Evolutionary conservation across 2,113 vertebrate genomes (phyloP).

Genomic region (Pristiophorus japonicus): DNA sequence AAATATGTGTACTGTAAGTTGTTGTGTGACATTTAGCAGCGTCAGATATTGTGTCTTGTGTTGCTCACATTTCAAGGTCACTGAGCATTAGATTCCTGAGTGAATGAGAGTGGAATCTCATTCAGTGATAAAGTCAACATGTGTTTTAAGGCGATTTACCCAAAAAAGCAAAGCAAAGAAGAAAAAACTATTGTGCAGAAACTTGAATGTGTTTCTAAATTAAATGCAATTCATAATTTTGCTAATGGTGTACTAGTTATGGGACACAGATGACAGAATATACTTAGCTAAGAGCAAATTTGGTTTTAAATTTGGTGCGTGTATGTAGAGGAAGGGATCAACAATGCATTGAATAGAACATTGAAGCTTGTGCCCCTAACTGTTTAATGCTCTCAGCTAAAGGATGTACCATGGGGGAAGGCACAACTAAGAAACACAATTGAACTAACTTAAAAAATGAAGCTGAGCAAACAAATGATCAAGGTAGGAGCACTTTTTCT

Average conservation of each 20-base stretch:
- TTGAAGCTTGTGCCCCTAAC: not conserved
- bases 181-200: not conserved
- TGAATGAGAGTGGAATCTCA: not conserved
- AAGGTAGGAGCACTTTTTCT: not conserved
- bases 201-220: not conserved
- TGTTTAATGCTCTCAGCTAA: not conserved
- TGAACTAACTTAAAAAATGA: not conserved
- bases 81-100: not conserved
- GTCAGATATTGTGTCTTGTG: not conserved
- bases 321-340: not conserved
- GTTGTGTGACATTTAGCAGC: slow-evolving; percentile 11
- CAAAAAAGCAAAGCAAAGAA: not conserved
- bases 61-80: slow-evolving; percentile 28
- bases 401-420: not conserved
- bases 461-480: not conserved
- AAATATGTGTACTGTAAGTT: not conserved
- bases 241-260: not conserved
- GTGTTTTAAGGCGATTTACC: not conserved
- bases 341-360: not conserved
- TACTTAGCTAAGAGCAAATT: slow-evolving; percentile 4
- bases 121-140: not conserved
- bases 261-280: not conserved
- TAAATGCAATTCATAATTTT: not conserved
- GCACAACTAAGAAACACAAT: not conserved
- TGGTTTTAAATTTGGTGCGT: not conserved